Evolutionary conservation across 2,113 vertebrate species (phyloP).

Genomic region (Bos javanicus): DNA sequence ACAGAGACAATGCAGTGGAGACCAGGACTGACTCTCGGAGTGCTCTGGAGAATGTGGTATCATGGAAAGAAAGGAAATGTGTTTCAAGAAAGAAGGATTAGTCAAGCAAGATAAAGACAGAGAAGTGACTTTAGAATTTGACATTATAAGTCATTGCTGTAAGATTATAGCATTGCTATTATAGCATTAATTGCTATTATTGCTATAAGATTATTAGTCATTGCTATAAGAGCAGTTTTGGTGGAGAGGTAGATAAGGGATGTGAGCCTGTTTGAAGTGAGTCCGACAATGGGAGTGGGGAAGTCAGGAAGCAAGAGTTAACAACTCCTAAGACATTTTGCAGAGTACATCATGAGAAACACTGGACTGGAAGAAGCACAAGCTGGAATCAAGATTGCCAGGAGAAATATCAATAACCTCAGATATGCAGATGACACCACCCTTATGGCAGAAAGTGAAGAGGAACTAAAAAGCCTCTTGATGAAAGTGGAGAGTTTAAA

Average conservation of each 20-base stretch:
- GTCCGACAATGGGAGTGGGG: not conserved
- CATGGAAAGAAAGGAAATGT: not conserved
- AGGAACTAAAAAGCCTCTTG: too few species aligned
- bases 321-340: not conserved
- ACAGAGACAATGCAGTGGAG: not conserved
- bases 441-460: too few species aligned
- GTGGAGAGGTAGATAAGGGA: not conserved
- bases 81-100: not conserved
- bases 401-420: too few species aligned
- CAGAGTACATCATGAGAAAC: too few species aligned
- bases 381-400: too few species aligned
- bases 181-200: not conserved
- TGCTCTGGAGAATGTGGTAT: not conserved
- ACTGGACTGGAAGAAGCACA: too few species aligned
- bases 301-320: not conserved
- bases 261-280: not conserved
- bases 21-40: not conserved
- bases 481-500: too few species aligned
- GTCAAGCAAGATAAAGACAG: not conserved
- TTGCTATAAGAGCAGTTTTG: not conserved
- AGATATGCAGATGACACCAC: too few species aligned
- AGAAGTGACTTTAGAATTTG: not conserved
- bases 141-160: not conserved
- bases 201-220: not conserved
- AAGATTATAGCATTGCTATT: not conserved